Conservation (phyloP, 2,113 vertebrate genomes). For the Pseudolaguvia tuberculata region DNA sequence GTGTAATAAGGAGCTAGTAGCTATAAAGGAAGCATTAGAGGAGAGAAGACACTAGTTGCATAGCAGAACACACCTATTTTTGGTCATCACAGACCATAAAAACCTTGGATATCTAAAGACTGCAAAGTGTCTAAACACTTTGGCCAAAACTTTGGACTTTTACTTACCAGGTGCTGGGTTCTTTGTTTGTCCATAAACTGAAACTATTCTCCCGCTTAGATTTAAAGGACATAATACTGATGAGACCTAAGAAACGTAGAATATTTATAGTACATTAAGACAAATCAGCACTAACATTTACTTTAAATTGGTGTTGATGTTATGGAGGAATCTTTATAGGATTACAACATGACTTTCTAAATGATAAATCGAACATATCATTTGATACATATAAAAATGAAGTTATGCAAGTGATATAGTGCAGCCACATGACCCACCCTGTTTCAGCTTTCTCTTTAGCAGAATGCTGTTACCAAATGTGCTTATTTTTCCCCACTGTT, state of each 20-base stretch:
- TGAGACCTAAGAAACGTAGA: conserved; percentile 65
- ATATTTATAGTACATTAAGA: neutral
- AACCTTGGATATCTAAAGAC: no score
- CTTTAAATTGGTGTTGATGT: neutral
- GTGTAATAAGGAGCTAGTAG: no score
- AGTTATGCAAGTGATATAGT: no score
- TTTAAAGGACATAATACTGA: conserved; percentile 76
- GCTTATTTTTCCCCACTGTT: conserved; percentile 72
- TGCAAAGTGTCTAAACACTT: no score
- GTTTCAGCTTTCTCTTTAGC: conserved; percentile 72
- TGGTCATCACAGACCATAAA: no score
- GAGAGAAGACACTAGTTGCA: no score
- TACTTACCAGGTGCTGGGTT: conserved; percentile 80
- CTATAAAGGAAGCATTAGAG: no score
- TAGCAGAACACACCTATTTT: no score
- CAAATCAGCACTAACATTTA: neutral
- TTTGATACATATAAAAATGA: neutral
- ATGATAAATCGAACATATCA: neutral
- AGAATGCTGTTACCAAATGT: conserved; percentile 45
- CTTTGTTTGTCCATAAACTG: conserved; percentile 74
- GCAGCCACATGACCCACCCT: conserved; percentile 65
- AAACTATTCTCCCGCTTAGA: conserved; percentile 65
- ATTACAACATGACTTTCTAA: neutral
- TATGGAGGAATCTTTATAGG: neutral
- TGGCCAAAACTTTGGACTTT: neutral